Percentiles rank a stretch among this genome's conserved stretches.
phyloP scores from a whole-genome alignment of 2,113 vertebrate genomes.

The Columba livia region DNA sequence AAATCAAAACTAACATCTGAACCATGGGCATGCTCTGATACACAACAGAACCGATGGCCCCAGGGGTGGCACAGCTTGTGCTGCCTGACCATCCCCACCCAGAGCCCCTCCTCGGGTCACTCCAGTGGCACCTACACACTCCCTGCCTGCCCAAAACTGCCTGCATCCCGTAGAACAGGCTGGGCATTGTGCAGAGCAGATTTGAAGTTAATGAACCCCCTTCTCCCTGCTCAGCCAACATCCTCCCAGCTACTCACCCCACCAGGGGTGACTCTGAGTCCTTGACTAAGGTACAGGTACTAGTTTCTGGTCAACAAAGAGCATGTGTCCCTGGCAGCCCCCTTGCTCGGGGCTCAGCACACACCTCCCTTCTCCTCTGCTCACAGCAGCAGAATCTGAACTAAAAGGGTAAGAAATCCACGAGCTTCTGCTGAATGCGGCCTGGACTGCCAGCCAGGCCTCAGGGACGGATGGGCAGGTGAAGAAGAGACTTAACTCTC shows the following conservation, averaged over 20 bases:
- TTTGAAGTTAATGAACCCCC: neutral
- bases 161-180: accelerated
- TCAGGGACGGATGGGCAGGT: neutral
- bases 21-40: neutral
- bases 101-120: neutral
- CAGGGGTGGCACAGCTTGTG: accelerated
- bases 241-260: neutral
- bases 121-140: neutral
- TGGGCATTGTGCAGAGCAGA: accelerated
- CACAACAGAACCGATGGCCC: neutral
- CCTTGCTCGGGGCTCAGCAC: accelerated
- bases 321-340: accelerated
- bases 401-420: neutral
- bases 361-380: neutral
- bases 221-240: neutral
- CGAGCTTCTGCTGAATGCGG: neutral
- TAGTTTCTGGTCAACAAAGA: neutral
- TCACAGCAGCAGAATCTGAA: neutral
- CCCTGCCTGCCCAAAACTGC: neutral
- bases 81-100: neutral
- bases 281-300: neutral
- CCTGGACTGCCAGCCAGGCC: neutral
- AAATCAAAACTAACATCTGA: constrained; percentile 57
- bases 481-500: neutral
- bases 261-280: neutral